Base-by-base conservation (phyloP, 2,888 invertebrate species). In the Leucophora obtusa region DNA sequence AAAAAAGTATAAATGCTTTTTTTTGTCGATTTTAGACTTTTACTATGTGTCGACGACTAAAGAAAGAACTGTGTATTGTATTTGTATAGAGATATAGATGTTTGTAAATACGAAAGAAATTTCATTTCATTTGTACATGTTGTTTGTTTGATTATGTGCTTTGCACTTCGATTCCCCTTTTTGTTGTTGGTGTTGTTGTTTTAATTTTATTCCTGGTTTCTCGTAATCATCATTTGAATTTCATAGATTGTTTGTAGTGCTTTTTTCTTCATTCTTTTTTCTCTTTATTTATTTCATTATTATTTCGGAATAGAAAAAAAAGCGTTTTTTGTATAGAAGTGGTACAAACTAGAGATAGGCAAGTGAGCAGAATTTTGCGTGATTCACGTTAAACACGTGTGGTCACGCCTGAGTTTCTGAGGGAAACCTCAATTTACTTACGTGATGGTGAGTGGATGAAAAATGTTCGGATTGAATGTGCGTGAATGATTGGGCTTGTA, bases 1-100 rank as follows among this genome's bases (percentile, higher is more conserved):
- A 89, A 88, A 28, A 83, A 83, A 77, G 60, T 78, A 70, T 82
- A 70, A 65, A 65, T 59, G 59, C 24, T 56, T 85, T 84, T 86
- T 88, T 85, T 87, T 87, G 85, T 87, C 86, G 85, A 86, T 88
- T 88, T 88, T 86, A 87, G 87, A 88, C 87, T 88, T 88, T 88
- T 88, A 87, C 89, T 88, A 88, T 87, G 87, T 76, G 56, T 63
- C 62, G 76, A 54, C 69, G 75, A 60, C 56, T 33, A 53, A 18
- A 50, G 66, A 68, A 65, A 54, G 47, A 47, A 68, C 15, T 59
- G 58, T 28, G 24, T 43, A n/a, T 14, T 51, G 35, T 47, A 47
- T 17, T 43, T 14, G 59, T 85, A 82, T 85, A 85, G 84, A 85
- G 21, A 21, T 21, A 21, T 86, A 85, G 84, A 85, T 60, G 50